phyloP scores from a whole-genome alignment of 2,888 invertebrate species.

The Euphydryas editha region DNA sequence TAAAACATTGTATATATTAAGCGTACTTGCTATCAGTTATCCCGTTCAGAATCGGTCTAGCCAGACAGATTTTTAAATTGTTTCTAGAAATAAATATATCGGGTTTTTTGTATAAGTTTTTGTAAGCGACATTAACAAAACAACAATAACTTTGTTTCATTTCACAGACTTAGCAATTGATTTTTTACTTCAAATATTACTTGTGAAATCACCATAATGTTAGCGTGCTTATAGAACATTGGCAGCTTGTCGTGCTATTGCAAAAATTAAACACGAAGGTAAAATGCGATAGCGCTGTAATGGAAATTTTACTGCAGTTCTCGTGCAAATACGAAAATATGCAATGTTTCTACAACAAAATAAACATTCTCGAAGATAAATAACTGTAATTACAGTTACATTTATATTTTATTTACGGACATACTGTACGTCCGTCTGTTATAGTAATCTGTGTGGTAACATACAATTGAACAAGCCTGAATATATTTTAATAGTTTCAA shows the following conservation, averaged over 20 bases:
- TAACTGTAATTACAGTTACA: background rate
- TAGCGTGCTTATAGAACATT: constrained; percentile 32
- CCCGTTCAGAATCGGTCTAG: no score
- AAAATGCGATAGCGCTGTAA: constrained; percentile 24
- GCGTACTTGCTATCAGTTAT: no score
- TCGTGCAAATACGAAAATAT: constrained; percentile 35
- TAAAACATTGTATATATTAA: no score
- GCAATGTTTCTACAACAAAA: constrained; percentile 12
- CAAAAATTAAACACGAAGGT: constrained; percentile 37
- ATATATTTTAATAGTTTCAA: no score
- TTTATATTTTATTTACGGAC: background rate
- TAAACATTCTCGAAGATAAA: background rate
- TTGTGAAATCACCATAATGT: constrained; percentile 8
- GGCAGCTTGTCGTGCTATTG: constrained; percentile 26
- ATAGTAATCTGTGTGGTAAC: no score
- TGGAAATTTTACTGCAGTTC: constrained; percentile 35
- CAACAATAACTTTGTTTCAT: background rate
- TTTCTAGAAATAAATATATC: no score
- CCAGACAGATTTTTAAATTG: no score
- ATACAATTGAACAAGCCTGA: no score
- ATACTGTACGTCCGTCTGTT: no score
- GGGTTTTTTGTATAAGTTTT: no score
- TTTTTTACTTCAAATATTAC: constrained; percentile 16
- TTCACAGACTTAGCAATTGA: background rate
- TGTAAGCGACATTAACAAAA: background rate